Evolutionary conservation across 1,140 invertebrate species (phyloP), one percentile per base, ranked within the genome.

Genomic region (Rhagoletis pomonella): DNA sequence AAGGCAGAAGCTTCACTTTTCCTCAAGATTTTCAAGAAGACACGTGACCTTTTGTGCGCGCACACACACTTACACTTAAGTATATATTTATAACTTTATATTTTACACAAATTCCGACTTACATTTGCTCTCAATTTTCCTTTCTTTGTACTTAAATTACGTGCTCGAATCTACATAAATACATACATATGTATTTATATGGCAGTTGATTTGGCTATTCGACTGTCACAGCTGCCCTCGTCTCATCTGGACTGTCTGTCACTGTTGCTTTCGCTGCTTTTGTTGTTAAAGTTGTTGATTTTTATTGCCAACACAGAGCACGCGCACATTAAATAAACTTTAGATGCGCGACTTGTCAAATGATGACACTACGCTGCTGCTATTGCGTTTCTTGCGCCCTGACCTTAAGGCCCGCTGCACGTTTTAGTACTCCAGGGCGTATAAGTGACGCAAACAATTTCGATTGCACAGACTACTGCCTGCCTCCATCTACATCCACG

Each of bases 281-380:
- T 10, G 10, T 55, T 10, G 10, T 62, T 62, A 62, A 14, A 14
- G 73, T 81, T 81, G 7, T 12, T 39, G 17, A 0, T 55, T 77
- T 81, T 81, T 29, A 55, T 81, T 29, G 73, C 12, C 73, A 12
- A 58, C 47, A 2, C 50, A 42, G 19, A 81, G 47, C 44, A 55
- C 47, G 47, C 73, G 47, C 73, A 58, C 47, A 58, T 81, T 81
- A 81, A 81, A 81, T 81, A 81, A 55, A 81, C n/a, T 81, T 81
- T 50, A 58, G 73, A 17, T 12, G 47, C 73, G 19, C 47, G 47
- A 29, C 73, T 81, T 81, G 47, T 58, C 73, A 55, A 81, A 55
- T 14, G 42, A 4, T 55, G 17, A 17, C 47, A 81, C 7, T 81
- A 17, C 19, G 17, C n/a, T 39, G 17, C 4, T 77, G 19, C n/a